Evolutionary conservation across 2,113 vertebrate species (phyloP), one percentile per base, ranked within the genome.

Genomic region (Takifugu flavidus): DNA sequence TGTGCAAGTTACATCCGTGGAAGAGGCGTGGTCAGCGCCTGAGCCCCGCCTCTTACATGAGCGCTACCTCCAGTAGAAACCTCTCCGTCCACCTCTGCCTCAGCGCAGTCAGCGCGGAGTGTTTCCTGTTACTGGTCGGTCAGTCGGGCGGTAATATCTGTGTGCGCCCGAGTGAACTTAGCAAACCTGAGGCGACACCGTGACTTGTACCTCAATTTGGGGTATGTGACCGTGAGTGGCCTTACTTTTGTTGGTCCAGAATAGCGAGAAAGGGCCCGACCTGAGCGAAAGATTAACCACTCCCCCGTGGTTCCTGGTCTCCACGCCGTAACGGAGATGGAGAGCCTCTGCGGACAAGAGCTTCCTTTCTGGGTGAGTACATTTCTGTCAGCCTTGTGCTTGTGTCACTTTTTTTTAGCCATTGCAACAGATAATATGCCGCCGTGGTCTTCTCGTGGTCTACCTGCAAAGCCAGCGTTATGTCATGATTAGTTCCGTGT

Each of bases 291-390:
- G 77, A 66, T 62, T 58, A 57, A 67, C 60, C 56, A 65, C 59
- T 65, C 58, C 28, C 58, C 53, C 54, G 51, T 59, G 39, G 49
- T 28, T 67, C 49, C 58, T 44, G 77, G 68, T 72, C 45, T 67
- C 75, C 67, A 11, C 52, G 64, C 70, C 64, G 64, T n/a, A 26
- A 51, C 49, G 7, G 62, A 72, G 81, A 91, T 91, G 91, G 86
- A 91, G 83, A 60, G 50, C 60, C 70, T 92, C 44, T 91, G 90
- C 70, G 90, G 90, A 80, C 31, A 77, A 1, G n/a, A 85, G 5
- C 82, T 77, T 25, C 85, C 86, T 2, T 91, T 92, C 70, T 92
- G 91, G 91, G 91, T 92, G 75, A 90, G 89, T 87, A 3, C 8
- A 25, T 25, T 13, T 13, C 3, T 14, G 42, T 26, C 61, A 31